Base-by-base conservation (phyloP, 1,140 invertebrate species). In the Ceratosolen solmsi region DNA sequence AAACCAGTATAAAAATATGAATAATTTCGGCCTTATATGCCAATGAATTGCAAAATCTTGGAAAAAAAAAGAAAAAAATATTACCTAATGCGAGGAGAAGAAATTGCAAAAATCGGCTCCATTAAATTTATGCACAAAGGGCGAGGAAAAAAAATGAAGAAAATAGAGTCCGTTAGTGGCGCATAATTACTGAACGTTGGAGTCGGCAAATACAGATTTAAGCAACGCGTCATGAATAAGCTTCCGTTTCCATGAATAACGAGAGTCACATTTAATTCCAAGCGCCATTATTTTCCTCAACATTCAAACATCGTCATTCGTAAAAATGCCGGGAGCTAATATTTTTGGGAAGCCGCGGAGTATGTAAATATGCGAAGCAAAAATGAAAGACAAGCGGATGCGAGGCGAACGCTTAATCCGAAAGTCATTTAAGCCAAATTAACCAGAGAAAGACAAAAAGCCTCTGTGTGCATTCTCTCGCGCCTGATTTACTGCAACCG, bases 401-500 rank as follows among this genome's bases (percentile, higher is more conserved):
- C 60, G 68, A 41, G 74, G 76, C 79, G 74, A 83, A 79, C 71
- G 82, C 58, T 79, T 83, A 79, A 83, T 83, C n/a, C 78, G 76
- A 83, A 83, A 83, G 82, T 79, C 68, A 79, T 83, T 83, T 79
- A 83, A 83, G 76, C 79, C 82, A 79, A 79, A 83, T 83, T 75
- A 71, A 79, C 56, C 76, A 74, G 75, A 74, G 76, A 75, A 71
- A 60, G 41, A 78, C 68, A 71, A 73, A 82, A 11, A n/a, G n/a
- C n/a, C n/a, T n/a, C n/a, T 13, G 74, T 13, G 60, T 41, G 74
- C 36, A 49, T n/a, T 49, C 22, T 41, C 46, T 65, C 38, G 83
- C 85, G 81, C 87, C 87, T 86, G 82, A 79, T 80, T 83, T 84
- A 60, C 65, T 72, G 87, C 87, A 87, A 88, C 87, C 87, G 84